Evolutionary conservation across 2,113 vertebrate genomes (phyloP).

Genomic region (Malurus alboscapulatus): DNA sequence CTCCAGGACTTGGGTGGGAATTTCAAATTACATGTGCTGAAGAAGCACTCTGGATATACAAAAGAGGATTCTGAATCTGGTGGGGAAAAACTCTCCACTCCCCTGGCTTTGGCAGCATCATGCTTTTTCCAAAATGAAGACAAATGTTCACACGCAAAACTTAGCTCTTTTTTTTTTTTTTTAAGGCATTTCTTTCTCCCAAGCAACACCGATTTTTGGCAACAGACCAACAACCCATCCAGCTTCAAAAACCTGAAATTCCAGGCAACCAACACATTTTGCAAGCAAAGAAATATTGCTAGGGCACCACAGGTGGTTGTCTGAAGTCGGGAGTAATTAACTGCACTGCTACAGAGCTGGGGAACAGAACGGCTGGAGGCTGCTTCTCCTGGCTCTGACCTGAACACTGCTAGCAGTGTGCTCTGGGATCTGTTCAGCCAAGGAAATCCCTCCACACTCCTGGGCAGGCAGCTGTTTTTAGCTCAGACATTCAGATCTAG

Average conservation of each 20-base stretch:
- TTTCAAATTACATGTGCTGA: not conserved
- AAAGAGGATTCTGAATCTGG: not conserved
- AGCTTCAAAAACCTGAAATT: constrained; percentile 9
- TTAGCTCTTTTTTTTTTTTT: not conserved
- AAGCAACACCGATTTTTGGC: not conserved
- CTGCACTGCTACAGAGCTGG: not conserved
- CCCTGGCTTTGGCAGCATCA: not conserved
- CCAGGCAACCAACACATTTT: not conserved
- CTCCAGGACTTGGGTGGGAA: not conserved
- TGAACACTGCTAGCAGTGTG: not conserved
- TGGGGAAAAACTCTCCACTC: not conserved
- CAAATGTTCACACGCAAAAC: not conserved
- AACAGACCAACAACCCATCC: not conserved
- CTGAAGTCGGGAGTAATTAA: constrained; percentile 26
- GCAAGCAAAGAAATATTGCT: not conserved
- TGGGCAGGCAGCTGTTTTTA: not conserved
- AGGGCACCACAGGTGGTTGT: not conserved
- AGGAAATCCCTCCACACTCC: not conserved
- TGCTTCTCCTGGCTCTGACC: not conserved
- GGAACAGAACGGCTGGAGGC: not conserved
- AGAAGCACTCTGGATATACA: not conserved
- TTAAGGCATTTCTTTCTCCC: not conserved
- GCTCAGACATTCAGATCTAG: not conserved
- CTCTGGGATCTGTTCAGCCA: not conserved
- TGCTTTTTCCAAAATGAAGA: not conserved